Evolutionary conservation across 1,140 invertebrate species (phyloP), one percentile per base, ranked within the genome.

Genomic region (Bombus pascuorum): DNA sequence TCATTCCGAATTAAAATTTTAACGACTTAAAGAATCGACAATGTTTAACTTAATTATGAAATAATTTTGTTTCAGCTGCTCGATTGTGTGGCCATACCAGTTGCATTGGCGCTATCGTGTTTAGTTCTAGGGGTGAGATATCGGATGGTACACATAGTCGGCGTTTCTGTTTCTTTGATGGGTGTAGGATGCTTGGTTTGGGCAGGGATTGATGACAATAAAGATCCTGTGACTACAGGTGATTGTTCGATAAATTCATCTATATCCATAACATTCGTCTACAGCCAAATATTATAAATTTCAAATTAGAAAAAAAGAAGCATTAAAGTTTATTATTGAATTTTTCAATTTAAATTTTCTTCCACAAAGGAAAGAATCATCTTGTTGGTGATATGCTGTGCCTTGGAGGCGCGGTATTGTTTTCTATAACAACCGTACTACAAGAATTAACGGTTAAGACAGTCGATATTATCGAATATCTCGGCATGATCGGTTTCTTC

Each of bases 31-130:
- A 34, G 34, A 22, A 25, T n/a, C 37, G 39, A 71, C 2, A 18
- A 22, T 53, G 0, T 39, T 81, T 22, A 28, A 57, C 10, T 57
- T 6, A 53, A 53, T 53, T 53, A 18, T 28, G 28, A 15, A 25
- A 44, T 47, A 62, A 85, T 85, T 84, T 66, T 82, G n/a, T 97
- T 97, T 95, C 96, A 98, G 97, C 95, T 98, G 90, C 95, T 99
- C 86, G 97, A 98, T 91, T 98, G 98, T 94, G 98, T 98, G 84
- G 97, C 97, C 34, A 98, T 98, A 86, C 98, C 98, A 3, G 97
- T 97, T 34, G 98, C 98, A 9, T 93, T 98, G 87, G 96, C 97
- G 15, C 94, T 98, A 53, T 98, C 97, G 25, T 98, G 96, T 96
- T 95, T 96, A 90, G 97, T 96, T 93, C 96, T 96, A 87, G 97